phyloP scores from a whole-genome alignment of 2,888 invertebrate genomes.

The Ophioninae sp. region DNA sequence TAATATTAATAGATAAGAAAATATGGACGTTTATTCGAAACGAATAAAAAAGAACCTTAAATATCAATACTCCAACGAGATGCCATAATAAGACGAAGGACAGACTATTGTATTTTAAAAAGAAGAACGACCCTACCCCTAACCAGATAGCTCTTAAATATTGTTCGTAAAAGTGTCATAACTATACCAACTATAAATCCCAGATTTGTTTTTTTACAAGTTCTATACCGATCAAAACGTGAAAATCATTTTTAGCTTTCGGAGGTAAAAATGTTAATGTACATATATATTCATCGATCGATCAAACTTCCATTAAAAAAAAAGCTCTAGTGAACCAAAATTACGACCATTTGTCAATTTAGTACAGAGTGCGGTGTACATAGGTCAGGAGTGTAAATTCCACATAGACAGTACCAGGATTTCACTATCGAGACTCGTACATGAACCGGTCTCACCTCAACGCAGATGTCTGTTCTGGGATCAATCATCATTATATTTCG shows the following conservation, averaged over 20 bases:
- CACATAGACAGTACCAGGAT: slow-evolving; percentile 15
- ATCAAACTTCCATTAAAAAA: not conserved
- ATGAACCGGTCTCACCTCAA: slow-evolving; percentile 73
- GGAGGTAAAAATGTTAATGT: not conserved
- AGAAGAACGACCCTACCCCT: no score
- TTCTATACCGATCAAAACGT: no score
- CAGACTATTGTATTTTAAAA: no score
- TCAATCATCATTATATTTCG: slow-evolving; percentile 74
- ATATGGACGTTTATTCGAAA: no score
- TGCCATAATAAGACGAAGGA: no score
- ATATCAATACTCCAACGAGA: no score
- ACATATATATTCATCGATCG: not conserved
- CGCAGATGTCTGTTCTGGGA: slow-evolving; percentile 72
- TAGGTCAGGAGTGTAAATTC: slow-evolving; percentile 12
- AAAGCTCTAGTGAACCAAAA: not conserved
- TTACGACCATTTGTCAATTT: slow-evolving; percentile 2
- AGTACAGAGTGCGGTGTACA: not conserved
- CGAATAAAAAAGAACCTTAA: no score
- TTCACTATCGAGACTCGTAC: slow-evolving; percentile 55
- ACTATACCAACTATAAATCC: no score
- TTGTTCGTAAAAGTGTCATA: no score
- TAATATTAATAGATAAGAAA: no score
- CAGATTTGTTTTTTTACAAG: no score
- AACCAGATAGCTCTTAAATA: no score
- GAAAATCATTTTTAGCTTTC: not conserved